A percentile compares a stretch with the other conserved stretches of the same genome.
Conservation (phyloP, 2,888 invertebrate species). For the Drosophila lutescens region DNA sequence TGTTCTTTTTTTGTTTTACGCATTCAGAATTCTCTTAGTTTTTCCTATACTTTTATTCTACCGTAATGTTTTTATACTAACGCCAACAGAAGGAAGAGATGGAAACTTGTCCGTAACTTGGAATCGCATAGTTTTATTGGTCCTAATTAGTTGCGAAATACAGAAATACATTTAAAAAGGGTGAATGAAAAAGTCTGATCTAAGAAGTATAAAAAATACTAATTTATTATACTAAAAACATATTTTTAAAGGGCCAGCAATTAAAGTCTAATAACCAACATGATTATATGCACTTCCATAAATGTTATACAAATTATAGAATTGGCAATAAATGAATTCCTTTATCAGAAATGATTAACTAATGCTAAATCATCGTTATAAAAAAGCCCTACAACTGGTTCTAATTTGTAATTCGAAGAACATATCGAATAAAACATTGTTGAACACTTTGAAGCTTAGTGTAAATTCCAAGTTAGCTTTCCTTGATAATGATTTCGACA, state of each 20-base stretch:
- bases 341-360: too few species aligned
- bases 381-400: not conserved
- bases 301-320: too few species aligned
- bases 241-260: too few species aligned
- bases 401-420: not conserved
- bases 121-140: conserved; percentile 42
- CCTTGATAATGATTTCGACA: conserved; percentile 32
- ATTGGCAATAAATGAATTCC: too few species aligned
- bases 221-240: too few species aligned
- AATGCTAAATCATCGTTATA: too few species aligned
- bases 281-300: too few species aligned
- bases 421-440: not conserved
- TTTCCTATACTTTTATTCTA: conserved; percentile 27
- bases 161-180: not conserved
- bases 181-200: not conserved
- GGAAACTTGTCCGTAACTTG: conserved; percentile 18
- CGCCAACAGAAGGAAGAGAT: conserved; percentile 23
- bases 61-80: conserved; percentile 9
- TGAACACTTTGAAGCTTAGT: conserved; percentile 1
- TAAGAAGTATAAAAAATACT: not conserved
- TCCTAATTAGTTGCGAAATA: conserved; percentile 53
- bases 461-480: conserved; percentile 17
- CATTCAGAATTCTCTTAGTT: conserved; percentile 25
- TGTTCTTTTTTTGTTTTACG: conserved; percentile 44
- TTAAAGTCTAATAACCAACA: too few species aligned